Conservation (phyloP, 1,140 invertebrate genomes). For the Penaeus indicus region DNA sequence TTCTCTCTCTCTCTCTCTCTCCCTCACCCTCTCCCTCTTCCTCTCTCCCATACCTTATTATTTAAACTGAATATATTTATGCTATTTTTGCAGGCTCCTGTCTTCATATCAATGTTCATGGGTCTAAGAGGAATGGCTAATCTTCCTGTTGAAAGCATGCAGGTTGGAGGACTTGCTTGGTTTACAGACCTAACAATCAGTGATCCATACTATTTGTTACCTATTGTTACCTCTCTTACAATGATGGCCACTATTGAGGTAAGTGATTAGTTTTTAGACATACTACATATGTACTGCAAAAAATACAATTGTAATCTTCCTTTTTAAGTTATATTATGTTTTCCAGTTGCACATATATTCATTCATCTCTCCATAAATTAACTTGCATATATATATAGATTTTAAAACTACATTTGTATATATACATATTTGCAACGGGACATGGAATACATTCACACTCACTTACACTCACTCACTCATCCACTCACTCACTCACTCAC, state of each 20-base stretch:
- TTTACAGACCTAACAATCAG: slow-evolving; percentile 90
- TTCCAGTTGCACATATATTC: neutral
- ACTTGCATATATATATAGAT: neutral
- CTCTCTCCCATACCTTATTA: neutral
- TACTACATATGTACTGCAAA: too few species aligned
- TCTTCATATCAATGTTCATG: slow-evolving; percentile 93
- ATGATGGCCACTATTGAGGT: slow-evolving; percentile 86
- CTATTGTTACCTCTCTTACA: slow-evolving; percentile 85
- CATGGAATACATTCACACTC: too few species aligned
- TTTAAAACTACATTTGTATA: too few species aligned
- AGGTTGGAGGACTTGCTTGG: slow-evolving; percentile 91
- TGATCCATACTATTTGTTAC: slow-evolving; percentile 92
- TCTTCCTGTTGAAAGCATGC: slow-evolving; percentile 88
- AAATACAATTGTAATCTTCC: too few species aligned
- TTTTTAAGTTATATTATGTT: too few species aligned
- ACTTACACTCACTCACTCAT: too few species aligned
- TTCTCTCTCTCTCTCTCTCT: too few species aligned
- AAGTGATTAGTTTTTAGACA: slow-evolving; percentile 50
- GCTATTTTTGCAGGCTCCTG: slow-evolving; percentile 77
- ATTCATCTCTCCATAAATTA: neutral
- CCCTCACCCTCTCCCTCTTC: too few species aligned
- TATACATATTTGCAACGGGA: too few species aligned
- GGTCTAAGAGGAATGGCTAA: slow-evolving; percentile 87
- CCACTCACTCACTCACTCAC: too few species aligned
- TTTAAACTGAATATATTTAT: slow-evolving; percentile 54